phyloP scores from a whole-genome alignment of 2,113 vertebrate genomes.

The Corapipo altera region DNA sequence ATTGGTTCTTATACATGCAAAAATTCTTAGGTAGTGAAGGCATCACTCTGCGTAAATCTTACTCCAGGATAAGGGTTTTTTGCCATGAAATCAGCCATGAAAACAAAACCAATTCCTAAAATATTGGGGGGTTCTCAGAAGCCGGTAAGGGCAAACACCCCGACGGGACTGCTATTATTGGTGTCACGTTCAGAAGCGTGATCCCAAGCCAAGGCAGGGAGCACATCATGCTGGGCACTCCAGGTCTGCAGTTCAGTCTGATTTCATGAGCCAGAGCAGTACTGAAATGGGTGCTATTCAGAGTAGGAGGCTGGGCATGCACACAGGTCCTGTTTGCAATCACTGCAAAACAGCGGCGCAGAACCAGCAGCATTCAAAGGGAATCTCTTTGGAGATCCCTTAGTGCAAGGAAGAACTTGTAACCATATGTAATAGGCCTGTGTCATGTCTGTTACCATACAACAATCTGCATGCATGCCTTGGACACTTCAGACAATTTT shows the following conservation, averaged over 20 bases:
- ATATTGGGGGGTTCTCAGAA: background rate
- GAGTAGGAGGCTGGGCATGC: background rate
- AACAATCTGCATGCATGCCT: background rate
- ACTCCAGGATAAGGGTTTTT: background rate
- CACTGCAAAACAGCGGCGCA: background rate
- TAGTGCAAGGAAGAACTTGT: background rate
- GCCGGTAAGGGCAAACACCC: background rate
- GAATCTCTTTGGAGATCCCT: background rate
- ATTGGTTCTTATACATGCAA: background rate
- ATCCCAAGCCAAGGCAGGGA: background rate
- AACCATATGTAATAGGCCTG: rapidly evolving
- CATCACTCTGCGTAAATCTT: background rate
- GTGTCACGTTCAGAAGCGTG: rapidly evolving
- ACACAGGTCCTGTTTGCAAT: background rate
- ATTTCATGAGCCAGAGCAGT: background rate
- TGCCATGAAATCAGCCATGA: background rate
- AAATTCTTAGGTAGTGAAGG: background rate
- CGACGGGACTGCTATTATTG: rapidly evolving
- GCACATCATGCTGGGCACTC: background rate
- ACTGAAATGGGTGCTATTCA: rapidly evolving
- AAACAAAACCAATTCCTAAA: background rate
- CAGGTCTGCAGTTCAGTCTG: background rate
- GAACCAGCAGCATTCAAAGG: background rate
- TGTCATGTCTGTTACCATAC: background rate
- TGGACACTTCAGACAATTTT: background rate